Base-by-base conservation (phyloP, 2,113 vertebrate species). In the Leptobrachium ailaonicum region DNA sequence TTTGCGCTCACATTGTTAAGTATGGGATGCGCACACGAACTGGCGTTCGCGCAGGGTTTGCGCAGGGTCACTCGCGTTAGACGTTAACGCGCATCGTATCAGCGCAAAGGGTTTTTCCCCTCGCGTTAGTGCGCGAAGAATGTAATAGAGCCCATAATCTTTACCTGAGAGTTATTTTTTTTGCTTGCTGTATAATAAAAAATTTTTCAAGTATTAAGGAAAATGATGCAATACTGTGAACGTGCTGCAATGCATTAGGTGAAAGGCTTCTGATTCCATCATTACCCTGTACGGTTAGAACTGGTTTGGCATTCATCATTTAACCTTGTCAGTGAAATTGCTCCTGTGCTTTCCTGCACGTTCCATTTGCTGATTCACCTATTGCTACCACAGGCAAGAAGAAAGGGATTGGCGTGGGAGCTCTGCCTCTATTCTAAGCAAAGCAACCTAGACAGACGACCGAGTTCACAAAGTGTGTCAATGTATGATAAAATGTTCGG, bases 301-400 rank as follows among this genome's bases (percentile, higher is more conserved):
- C 82, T 74, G 69, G 66, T 70, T 80, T 60, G 11, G 68, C 80
- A 69, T 75, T 84, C 75, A 73, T 86, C 83, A 43, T 77, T 81
- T 54, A 81, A 47, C 69, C 64, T 81, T 53, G 47, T 84, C 56
- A 75, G 43, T 85, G 84, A 43, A 47, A 66, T 42, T 63, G 69
- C 73, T 32, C 2, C 63, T 76, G 73, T 68, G 74, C 42, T 72
- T 76, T 76, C 70, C 76, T 63, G 45, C 81, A 73, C 44, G 42
- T 83, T 85, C 82, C 77, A 80, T 77, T 4, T 75, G 82, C 87
- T 85, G 83, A 86, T 76, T 86, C 85, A 86, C 73, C 74, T 74
- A 85, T 79, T 2, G 82, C 82, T 56, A 86, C 45, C 75, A 77
- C 60, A 79, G 77, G 71, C 79, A 73, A 83, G 20, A 68, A 63